These are phyloP conservation scores for Tortrix viridana DNA, from an alignment of 2,888 invertebrate genomes.

Conservation along the genomic window DNA sequence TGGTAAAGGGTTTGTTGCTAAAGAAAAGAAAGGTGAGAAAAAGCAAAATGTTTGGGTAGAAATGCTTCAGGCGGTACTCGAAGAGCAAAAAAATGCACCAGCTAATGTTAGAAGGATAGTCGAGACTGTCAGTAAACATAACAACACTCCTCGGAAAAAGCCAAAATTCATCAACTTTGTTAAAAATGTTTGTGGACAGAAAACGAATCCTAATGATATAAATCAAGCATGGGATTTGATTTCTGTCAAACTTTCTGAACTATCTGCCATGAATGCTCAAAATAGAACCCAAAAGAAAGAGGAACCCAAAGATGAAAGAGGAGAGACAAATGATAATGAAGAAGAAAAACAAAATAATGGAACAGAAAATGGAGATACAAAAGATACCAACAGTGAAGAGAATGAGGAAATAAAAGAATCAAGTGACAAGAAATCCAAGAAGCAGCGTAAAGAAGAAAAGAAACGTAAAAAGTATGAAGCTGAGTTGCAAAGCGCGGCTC, in stretches of 20 bases:
- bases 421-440: conserved; percentile 63
- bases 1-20: conserved; percentile 90
- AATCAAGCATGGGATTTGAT: conserved; percentile 88
- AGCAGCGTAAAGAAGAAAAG: conserved; percentile 77
- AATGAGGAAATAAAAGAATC: conserved; percentile 46
- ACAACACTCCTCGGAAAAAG: conserved; percentile 94
- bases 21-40: conserved; percentile 92
- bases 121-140: conserved; percentile 87
- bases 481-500: conserved; percentile 68
- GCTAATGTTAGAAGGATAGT: conserved; percentile 85
- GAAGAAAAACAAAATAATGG: conserved; percentile 41
- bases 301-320: conserved; percentile 41
- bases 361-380: conserved; percentile 44
- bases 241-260: conserved; percentile 80
- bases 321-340: conserved; percentile 41
- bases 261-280: conserved; percentile 63
- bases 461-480: conserved; percentile 78
- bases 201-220: conserved; percentile 82
- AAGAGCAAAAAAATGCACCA: conserved; percentile 81
- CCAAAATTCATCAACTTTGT: conserved; percentile 92
- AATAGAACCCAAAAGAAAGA: conserved; percentile 53
- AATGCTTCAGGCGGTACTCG: conserved; percentile 86
- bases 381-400: conserved; percentile 44
- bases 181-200: conserved; percentile 85
- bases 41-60: conserved; percentile 95